Conservation (phyloP, 2,797 vertebrate genomes). For the Crenichthys baileyi region DNA sequence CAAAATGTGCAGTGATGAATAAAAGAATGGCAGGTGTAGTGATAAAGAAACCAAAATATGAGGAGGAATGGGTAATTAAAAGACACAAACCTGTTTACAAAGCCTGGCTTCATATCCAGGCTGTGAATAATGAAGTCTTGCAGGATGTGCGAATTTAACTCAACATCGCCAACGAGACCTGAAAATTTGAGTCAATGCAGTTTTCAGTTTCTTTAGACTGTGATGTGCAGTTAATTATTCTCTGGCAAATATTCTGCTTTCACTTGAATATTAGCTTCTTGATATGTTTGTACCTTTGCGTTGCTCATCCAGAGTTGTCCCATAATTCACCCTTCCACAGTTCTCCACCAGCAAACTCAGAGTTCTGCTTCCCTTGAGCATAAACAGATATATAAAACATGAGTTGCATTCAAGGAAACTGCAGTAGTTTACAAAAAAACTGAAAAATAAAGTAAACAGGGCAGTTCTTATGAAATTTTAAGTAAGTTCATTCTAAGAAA, state of each 20-base stretch:
- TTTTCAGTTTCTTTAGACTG: constrained; percentile 23
- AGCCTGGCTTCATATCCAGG: constrained; percentile 89
- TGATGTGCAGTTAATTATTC: constrained; percentile 28
- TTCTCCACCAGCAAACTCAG: constrained; percentile 92
- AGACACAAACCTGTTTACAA: constrained; percentile 87
- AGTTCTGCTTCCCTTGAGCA: constrained; percentile 82
- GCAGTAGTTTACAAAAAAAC: neutral
- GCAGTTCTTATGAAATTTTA: neutral
- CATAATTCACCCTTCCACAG: constrained; percentile 92
- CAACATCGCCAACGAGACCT: constrained; percentile 91
- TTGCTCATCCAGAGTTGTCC: constrained; percentile 84
- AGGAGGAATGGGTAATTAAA: constrained; percentile 34
- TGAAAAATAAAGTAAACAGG: neutral
- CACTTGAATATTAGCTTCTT: constrained; percentile 12
- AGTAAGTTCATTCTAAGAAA: neutral
- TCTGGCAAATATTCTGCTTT: neutral
- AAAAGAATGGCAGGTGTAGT: constrained; percentile 42
- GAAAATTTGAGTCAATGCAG: constrained; percentile 51
- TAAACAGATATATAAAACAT: constrained; percentile 36
- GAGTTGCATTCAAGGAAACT: constrained; percentile 20
- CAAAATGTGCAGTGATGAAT: constrained; percentile 47
- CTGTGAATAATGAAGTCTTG: constrained; percentile 89
- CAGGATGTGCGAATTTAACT: constrained; percentile 84
- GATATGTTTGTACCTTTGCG: constrained; percentile 85
- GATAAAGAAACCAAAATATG: constrained; percentile 44